A percentile compares a stretch with the other conserved stretches of the same genome.
Conservation (phyloP, 2,113 vertebrate species). For the Gorsachius goisagi region DNA sequence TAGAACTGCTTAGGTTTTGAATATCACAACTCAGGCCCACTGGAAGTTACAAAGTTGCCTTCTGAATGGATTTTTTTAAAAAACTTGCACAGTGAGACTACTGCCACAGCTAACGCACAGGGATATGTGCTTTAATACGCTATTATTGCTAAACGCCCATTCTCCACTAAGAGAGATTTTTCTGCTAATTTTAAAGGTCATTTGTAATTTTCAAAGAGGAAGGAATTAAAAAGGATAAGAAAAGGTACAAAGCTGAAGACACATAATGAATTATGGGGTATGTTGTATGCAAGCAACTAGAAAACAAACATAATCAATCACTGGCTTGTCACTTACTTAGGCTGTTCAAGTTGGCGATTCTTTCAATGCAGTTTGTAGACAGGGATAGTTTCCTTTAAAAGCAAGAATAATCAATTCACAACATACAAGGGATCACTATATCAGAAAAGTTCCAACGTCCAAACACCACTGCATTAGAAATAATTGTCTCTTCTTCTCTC, state of each 20-base stretch:
- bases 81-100: neutral
- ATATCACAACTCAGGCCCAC: neutral
- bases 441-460: neutral
- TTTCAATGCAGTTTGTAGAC: slow-evolving; percentile 98
- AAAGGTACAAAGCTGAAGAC: neutral
- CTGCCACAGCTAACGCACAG: neutral
- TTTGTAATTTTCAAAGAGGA: neutral
- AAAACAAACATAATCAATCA: slow-evolving; percentile 7
- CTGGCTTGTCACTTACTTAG: slow-evolving; percentile 86
- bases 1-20: neutral
- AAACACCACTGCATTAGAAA: neutral
- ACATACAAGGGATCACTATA: neutral
- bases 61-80: neutral
- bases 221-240: neutral
- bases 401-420: slow-evolving; percentile 56
- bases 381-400: slow-evolving; percentile 89
- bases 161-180: neutral
- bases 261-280: neutral
- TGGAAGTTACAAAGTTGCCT: neutral
- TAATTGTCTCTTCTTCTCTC: neutral
- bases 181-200: neutral
- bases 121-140: neutral
- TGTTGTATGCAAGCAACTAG: neutral
- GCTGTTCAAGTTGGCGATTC: slow-evolving; percentile 92
- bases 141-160: neutral